Conservation (phyloP, 2,113 vertebrate species). For the Tychaedon coryphoeus region DNA sequence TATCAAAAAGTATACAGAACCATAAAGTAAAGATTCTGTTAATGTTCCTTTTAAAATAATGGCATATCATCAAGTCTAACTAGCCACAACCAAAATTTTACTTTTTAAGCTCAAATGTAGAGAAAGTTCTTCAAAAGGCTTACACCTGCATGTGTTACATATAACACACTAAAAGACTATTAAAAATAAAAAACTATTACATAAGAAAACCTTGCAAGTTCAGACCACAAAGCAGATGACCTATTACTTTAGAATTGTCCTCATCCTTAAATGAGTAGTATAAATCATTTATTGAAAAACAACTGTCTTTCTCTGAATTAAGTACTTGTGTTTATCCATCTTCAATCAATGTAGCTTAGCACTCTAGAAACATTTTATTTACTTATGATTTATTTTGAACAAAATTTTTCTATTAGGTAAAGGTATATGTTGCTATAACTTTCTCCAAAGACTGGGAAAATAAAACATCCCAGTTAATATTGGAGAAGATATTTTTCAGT, state of each 20-base stretch:
- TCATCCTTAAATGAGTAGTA: neutral
- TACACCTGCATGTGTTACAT: neutral
- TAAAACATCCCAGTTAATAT: neutral
- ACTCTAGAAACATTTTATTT: neutral
- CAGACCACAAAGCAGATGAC: neutral
- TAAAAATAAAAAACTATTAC: neutral
- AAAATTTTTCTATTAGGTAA: neutral
- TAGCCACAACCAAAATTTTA: neutral
- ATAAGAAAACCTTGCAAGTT: neutral
- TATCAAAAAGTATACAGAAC: neutral
- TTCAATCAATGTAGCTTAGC: neutral
- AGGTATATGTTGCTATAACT: rapidly evolving
- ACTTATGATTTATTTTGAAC: neutral
- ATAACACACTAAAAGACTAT: neutral
- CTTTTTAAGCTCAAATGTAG: neutral
- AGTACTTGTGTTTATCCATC: neutral
- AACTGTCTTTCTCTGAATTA: neutral
- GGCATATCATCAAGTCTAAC: neutral
- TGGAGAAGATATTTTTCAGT: neutral
- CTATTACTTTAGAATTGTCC: neutral
- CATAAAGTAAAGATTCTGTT: neutral
- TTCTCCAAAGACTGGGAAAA: neutral
- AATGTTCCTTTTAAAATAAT: neutral
- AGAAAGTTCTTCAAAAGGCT: neutral
- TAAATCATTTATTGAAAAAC: neutral